Percentiles rank a stretch among this genome's conserved stretches.
Conservation (phyloP, 2,113 vertebrate species). For the Crypturellus undulatus region DNA sequence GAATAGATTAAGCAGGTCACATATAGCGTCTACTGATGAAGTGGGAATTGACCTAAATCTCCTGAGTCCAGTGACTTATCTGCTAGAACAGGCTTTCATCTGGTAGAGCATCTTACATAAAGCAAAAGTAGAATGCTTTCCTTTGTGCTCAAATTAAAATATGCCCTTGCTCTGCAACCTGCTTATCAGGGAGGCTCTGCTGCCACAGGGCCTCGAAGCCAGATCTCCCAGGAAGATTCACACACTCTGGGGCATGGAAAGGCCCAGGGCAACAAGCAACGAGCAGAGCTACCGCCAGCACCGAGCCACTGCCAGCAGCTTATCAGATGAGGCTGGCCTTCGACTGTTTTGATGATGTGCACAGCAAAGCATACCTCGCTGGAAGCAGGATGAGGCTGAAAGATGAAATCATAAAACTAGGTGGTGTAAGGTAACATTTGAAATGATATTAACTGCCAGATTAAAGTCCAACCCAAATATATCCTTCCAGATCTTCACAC, state of each 20-base stretch:
- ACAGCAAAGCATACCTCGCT: neutral
- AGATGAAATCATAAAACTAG: neutral
- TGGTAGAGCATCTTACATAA: neutral
- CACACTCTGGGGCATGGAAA: neutral
- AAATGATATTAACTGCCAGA: neutral
- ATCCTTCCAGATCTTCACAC: neutral
- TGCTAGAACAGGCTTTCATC: neutral
- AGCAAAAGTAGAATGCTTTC: neutral
- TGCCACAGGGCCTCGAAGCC: neutral
- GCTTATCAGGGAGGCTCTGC: neutral
- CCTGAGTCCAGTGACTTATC: neutral
- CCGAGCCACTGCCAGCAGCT: neutral
- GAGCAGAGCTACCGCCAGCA: neutral
- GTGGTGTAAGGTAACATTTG: neutral
- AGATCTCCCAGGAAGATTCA: neutral
- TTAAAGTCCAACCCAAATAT: slow-evolving; percentile 19
- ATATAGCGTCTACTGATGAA: neutral
- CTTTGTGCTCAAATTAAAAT: neutral
- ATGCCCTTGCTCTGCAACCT: neutral
- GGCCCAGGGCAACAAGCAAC: neutral
- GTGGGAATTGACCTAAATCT: slow-evolving; percentile 18
- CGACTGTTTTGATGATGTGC: neutral
- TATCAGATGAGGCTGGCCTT: neutral
- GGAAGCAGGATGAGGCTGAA: neutral
- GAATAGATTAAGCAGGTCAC: slow-evolving; percentile 32